A percentile compares a stretch with the other conserved stretches of the same genome.
Evolutionary conservation across 2,113 vertebrate genomes (phyloP).

Genomic region (Phoenicopterus ruber): DNA sequence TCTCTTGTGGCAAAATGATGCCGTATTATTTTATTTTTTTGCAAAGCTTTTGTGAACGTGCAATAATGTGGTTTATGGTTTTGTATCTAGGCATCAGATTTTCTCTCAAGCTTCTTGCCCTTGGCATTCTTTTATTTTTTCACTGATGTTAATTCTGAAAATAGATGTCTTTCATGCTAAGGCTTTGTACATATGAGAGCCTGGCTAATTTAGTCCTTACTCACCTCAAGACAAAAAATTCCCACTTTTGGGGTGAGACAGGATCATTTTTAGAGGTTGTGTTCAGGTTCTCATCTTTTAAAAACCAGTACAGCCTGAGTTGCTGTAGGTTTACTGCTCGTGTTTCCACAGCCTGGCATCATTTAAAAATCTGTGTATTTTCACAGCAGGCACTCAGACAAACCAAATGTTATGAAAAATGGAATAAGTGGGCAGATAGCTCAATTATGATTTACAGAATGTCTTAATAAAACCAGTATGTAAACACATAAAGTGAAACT

Average conservation of each 20-base stretch:
- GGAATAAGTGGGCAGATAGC: not conserved
- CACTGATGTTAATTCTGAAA: not conserved
- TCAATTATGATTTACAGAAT: not conserved
- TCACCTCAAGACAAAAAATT: not conserved
- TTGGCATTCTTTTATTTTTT: not conserved
- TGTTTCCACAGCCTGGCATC: not conserved
- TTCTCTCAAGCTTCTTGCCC: not conserved
- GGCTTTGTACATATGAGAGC: not conserved
- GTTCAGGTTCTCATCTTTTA: not conserved
- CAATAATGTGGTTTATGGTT: not conserved
- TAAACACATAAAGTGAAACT: not conserved
- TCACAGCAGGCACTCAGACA: not conserved
- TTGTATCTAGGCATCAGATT: not conserved
- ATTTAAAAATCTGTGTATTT: not conserved
- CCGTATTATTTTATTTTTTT: not conserved
- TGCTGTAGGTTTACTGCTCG: not conserved
- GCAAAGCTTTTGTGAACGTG: slow-evolving; percentile 15
- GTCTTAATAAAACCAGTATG: not conserved
- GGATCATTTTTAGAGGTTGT: not conserved
- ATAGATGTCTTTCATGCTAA: not conserved
- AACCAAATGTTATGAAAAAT: not conserved
- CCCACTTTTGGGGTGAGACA: not conserved
- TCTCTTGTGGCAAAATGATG: not conserved
- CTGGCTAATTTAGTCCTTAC: not conserved
- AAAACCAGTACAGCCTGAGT: not conserved